Evolutionary conservation across 1,140 invertebrate species (phyloP).

Genomic region (Drosophila auraria): DNA sequence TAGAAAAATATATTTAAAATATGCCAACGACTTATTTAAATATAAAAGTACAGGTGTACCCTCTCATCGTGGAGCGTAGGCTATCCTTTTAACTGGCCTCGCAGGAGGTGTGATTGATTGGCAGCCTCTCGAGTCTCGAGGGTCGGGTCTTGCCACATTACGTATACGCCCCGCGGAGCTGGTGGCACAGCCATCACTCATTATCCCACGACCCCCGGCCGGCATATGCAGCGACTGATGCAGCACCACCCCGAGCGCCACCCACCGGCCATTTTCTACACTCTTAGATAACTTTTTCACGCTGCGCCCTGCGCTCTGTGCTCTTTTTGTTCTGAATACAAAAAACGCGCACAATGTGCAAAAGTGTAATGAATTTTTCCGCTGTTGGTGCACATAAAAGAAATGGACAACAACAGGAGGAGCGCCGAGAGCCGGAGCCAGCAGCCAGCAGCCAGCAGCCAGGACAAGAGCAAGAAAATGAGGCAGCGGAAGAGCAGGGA

Average conservation of each 20-base stretch:
- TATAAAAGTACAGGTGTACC: neutral
- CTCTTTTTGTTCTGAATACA: slow-evolving; percentile 69
- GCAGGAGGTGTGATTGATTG: slow-evolving; percentile 45
- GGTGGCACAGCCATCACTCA: slow-evolving; percentile 33
- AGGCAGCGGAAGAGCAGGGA: slow-evolving; percentile 8
- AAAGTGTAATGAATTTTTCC: slow-evolving; percentile 82
- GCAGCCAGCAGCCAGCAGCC: neutral
- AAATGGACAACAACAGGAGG: slow-evolving; percentile 62
- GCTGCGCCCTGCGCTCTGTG: slow-evolving; percentile 29
- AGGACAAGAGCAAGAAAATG: slow-evolving; percentile 32
- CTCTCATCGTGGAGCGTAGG: neutral
- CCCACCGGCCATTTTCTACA: slow-evolving; percentile 42
- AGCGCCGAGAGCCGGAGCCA: neutral
- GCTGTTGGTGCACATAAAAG: slow-evolving; percentile 74
- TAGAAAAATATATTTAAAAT: too few relatives aligned
- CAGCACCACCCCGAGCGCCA: slow-evolving; percentile 3
- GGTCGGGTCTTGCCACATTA: slow-evolving; percentile 1
- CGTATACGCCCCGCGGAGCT: slow-evolving; percentile 39
- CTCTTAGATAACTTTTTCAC: slow-evolving; percentile 61
- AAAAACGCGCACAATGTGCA: slow-evolving; percentile 69
- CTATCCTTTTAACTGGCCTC: neutral
- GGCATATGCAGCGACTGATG: slow-evolving; percentile 30
- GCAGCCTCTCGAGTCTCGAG: slow-evolving; percentile 11
- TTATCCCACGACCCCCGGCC: slow-evolving; percentile 25
- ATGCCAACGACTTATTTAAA: too few relatives aligned